Evolutionary conservation across 1,140 invertebrate genomes (phyloP).

Genomic region (Habropoda laboriosa): DNA sequence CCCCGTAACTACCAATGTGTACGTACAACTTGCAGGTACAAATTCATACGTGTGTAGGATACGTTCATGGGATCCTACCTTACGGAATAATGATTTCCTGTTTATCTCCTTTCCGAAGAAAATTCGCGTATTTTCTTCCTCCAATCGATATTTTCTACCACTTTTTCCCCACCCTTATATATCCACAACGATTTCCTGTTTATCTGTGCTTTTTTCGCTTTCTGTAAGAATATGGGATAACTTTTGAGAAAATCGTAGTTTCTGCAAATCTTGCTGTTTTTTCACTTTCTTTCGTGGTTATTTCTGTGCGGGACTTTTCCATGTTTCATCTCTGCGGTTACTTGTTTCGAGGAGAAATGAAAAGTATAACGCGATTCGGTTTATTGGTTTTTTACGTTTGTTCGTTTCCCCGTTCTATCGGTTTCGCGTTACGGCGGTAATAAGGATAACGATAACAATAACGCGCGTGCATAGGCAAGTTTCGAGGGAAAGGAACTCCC

Average conservation of each 20-base stretch:
- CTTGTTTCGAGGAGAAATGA: not conserved
- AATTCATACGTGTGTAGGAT: conserved; percentile 40
- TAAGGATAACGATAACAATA: conserved; percentile 31
- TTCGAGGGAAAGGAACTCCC: conserved; percentile 1
- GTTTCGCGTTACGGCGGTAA: conserved; percentile 18
- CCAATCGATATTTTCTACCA: not conserved
- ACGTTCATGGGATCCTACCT: not conserved
- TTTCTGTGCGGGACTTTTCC: too few species aligned
- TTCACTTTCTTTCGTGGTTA: too few species aligned
- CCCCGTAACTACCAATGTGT: conserved; percentile 50
- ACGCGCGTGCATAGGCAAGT: not conserved
- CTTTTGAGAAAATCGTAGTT: too few species aligned
- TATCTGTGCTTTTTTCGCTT: too few species aligned
- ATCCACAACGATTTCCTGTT: too few species aligned
- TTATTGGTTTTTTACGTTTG: not conserved
- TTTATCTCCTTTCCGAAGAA: not conserved
- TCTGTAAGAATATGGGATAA: too few species aligned
- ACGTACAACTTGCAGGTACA: conserved; percentile 45
- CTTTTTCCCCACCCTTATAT: not conserved
- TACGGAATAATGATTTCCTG: conserved; percentile 37
- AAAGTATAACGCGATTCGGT: not conserved
- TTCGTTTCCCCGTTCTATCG: conserved; percentile 13
- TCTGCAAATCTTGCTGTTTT: too few species aligned
- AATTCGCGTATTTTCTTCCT: not conserved
- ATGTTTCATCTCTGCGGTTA: too few species aligned